phyloP scores from a whole-genome alignment of 2,888 invertebrate species.

The Chouioia cunea region DNA sequence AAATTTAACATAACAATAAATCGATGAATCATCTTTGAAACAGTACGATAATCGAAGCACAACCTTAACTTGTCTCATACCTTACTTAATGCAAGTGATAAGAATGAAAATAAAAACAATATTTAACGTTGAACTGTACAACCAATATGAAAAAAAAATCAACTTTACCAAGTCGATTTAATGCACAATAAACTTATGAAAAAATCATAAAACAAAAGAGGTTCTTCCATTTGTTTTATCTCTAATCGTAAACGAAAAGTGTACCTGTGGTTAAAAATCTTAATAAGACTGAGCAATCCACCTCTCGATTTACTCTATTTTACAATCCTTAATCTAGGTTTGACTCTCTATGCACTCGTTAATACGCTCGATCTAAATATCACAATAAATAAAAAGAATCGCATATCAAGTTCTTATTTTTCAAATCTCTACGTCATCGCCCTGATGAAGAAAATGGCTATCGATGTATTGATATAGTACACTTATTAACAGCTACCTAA shows the following conservation, averaged over 20 bases:
- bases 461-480: background rate
- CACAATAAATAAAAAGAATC: slow-evolving; percentile 44
- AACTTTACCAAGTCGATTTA: background rate
- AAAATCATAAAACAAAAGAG: slow-evolving; percentile 23
- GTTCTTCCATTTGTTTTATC: background rate
- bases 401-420: slow-evolving; percentile 17
- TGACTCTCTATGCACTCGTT: slow-evolving; percentile 38
- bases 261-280: background rate
- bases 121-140: slow-evolving; percentile 5
- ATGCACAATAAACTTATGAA: slow-evolving; percentile 8
- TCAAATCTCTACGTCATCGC: slow-evolving; percentile 6
- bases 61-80: background rate
- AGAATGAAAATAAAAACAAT: slow-evolving; percentile 11
- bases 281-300: slow-evolving; percentile 22
- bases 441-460: slow-evolving; percentile 14
- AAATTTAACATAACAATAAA: background rate
- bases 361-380: slow-evolving; percentile 40
- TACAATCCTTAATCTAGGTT: slow-evolving; percentile 26
- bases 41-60: slow-evolving; percentile 9
- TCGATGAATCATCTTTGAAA: slow-evolving; percentile 5
- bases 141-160: slow-evolving; percentile 14
- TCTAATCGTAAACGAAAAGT: slow-evolving; percentile 2
- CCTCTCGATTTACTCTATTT: background rate
- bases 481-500: too few species aligned
- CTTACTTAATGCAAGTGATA: slow-evolving; percentile 1